Evolutionary conservation across 2,113 vertebrate genomes (phyloP).

Genomic region (Hemichromis elongatus): DNA sequence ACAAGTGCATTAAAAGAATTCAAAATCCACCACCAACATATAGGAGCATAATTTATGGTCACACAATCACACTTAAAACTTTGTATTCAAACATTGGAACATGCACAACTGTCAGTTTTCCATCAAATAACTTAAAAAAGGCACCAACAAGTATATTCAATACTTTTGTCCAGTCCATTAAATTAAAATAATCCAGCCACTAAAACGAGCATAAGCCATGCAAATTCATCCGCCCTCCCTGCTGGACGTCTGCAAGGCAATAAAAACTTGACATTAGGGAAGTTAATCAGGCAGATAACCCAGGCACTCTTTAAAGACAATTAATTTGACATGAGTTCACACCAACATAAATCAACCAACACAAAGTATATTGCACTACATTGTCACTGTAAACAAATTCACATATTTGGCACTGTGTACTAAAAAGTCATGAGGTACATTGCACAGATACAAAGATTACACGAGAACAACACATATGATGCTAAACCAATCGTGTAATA

Average conservation of each 20-base stretch:
- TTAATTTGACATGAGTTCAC: neutral
- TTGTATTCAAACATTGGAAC: neutral
- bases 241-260: neutral
- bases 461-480: neutral
- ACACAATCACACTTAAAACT: neutral
- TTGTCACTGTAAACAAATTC: constrained; percentile 16
- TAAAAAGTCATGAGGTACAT: neutral
- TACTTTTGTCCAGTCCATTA: neutral
- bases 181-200: neutral
- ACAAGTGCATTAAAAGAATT: neutral
- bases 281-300: neutral
- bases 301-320: neutral
- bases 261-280: constrained; percentile 22
- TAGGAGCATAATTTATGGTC: neutral
- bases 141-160: neutral
- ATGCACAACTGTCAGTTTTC: neutral
- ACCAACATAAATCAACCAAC: too few species aligned
- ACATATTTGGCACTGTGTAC: constrained; percentile 7
- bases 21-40: neutral
- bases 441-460: neutral
- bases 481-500: neutral
- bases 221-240: neutral
- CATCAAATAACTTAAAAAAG: neutral
- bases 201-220: constrained; percentile 19
- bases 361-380: neutral